Evolutionary conservation across 2,888 invertebrate genomes (phyloP), one percentile per base, ranked within the genome.

Genomic region (Dryadula phaetusa): DNA sequence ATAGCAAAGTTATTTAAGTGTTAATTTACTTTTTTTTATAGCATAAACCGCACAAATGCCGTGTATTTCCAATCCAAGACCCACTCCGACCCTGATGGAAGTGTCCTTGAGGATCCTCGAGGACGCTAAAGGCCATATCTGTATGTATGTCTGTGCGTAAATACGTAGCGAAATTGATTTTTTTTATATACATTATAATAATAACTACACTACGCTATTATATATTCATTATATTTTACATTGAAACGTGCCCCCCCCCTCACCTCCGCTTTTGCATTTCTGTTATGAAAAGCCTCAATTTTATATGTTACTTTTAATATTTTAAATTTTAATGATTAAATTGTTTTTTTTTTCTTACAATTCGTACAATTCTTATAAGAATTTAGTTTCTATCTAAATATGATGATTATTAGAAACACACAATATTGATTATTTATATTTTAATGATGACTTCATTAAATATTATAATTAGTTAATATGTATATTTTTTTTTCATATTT

Each of bases 141-240:
- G n/a, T n/a, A n/a, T n/a, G n/a, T n/a, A 77, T 74, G 66, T 72
- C 71, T 76, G 79, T 79, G 79, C 79, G 79, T 78, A 73, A 67
- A 70, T 69, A 63, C 54, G 69, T 66, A 72, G 62, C 64, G 63
- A 72, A 72, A 70, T 73, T 71, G 75, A 74, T 76, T 73, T 75
- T 76, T 73, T 75, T 52, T 77, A 78, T 78, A 70, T 77, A 79
- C 77, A 77, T 66, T 67, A 53, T 47, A 64, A 69, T 71, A 73
- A 61, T 70, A 69, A 70, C 69, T 69, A 71, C 65, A 42, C 65
- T 66, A 67, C 28, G 8, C 10, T 71, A 66, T 67, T 67, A 62
- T 63, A 64, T 70, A 72, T 67, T 66, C 60, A 67, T 65, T 70
- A 68, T 71, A 70, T 70, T 66, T 68, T 70, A 70, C 70, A 70